phyloP scores from a whole-genome alignment of 1,140 invertebrate genomes.

The Drosophila asahinai region DNA sequence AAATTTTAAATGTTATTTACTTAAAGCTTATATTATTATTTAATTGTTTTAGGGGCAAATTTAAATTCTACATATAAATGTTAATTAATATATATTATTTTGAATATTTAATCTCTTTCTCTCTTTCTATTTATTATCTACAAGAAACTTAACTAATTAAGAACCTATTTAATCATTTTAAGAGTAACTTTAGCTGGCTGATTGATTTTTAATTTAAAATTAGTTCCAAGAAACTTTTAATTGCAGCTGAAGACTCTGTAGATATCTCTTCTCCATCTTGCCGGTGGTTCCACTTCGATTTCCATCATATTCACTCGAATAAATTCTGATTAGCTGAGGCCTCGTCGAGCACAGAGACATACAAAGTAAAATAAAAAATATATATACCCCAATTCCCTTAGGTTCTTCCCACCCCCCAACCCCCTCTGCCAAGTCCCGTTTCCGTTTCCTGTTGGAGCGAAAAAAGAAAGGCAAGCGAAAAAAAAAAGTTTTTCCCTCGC shows the following conservation, averaged over 20 bases:
- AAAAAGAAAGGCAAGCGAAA: conserved; percentile 18
- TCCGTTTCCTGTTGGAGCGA: conserved; percentile 14
- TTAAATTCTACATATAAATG: too few species aligned
- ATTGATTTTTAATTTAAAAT: conserved; percentile 10
- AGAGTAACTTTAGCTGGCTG: neutral
- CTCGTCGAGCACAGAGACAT: neutral
- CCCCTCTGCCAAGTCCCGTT: neutral
- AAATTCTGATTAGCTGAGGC: conserved; percentile 35
- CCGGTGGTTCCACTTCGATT: conserved; percentile 12
- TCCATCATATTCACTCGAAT: conserved; percentile 42
- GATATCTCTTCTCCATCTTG: neutral
- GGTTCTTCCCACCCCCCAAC: too few species aligned
- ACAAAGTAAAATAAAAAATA: conserved; percentile 24
- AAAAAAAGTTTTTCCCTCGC: conserved; percentile 40
- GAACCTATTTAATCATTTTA: neutral
- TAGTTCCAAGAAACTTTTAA: conserved; percentile 3
- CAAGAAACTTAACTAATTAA: neutral
- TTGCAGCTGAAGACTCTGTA: neutral
- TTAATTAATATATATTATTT: too few species aligned
- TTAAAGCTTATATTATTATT: neutral
- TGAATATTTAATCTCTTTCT: too few species aligned
- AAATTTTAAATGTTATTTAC: neutral
- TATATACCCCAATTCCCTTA: conserved; percentile 24
- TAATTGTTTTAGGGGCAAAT: neutral
- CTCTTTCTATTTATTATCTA: neutral